phyloP scores from a whole-genome alignment of 2,888 invertebrate genomes.

The Drosophila diplacantha region DNA sequence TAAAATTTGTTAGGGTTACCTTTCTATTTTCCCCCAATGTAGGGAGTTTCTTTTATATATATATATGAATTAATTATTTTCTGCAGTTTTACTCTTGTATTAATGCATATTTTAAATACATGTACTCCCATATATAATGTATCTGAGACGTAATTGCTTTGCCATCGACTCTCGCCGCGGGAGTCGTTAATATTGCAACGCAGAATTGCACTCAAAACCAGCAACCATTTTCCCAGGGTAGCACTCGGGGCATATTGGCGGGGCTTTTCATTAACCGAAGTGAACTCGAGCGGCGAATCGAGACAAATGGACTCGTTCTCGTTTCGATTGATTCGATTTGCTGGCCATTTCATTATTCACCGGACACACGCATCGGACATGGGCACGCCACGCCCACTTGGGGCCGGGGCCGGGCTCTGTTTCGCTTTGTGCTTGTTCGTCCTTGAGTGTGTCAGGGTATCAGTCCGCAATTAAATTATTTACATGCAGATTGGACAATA shows the following conservation, averaged over 20 bases:
- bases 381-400: neutral
- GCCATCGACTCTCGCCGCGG: slow-evolving; percentile 26
- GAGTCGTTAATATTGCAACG: slow-evolving; percentile 34
- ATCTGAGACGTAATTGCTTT: neutral
- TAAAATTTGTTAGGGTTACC: too few relatives aligned
- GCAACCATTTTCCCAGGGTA: slow-evolving; percentile 12
- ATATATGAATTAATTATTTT: too few relatives aligned
- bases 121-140: neutral
- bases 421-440: neutral
- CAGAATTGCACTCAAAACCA: slow-evolving; percentile 22
- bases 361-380: slow-evolving; percentile 8
- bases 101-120: neutral
- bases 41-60: too few relatives aligned
- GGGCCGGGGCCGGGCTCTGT: neutral
- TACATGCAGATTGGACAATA: slow-evolving; percentile 5
- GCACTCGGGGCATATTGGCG: slow-evolving; percentile 1
- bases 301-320: slow-evolving; percentile 3
- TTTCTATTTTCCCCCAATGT: too few relatives aligned
- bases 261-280: slow-evolving; percentile 21
- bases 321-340: slow-evolving; percentile 11
- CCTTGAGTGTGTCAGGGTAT: slow-evolving; percentile 2
- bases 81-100: neutral
- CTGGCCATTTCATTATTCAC: slow-evolving; percentile 19
- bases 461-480: slow-evolving; percentile 25
- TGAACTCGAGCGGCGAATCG: slow-evolving; percentile 6